Conservation (phyloP, 2,797 vertebrate genomes). For the Melopsittacus undulatus region DNA sequence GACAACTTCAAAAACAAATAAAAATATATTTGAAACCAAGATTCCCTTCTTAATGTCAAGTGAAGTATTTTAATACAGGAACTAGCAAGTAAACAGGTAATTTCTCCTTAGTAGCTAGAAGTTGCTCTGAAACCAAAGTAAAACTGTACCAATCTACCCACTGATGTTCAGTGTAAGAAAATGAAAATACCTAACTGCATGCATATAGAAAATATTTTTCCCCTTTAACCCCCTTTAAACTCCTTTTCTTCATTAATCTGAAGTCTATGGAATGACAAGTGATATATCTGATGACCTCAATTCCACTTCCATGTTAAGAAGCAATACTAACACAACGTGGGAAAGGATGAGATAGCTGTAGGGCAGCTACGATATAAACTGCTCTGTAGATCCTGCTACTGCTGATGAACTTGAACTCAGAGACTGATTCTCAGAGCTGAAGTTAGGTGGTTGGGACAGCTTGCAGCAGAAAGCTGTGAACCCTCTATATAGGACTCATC, state of each 20-base stretch:
- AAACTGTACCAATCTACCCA: not conserved
- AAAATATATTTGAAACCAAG: not conserved
- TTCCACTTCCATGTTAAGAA: not conserved
- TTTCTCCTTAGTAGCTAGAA: not conserved
- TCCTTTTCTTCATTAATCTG: not conserved
- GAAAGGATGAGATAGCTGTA: not conserved
- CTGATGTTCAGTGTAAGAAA: not conserved
- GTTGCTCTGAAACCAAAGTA: not conserved
- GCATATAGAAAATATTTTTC: not conserved
- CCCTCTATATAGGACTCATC: not conserved
- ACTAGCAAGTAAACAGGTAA: not conserved
- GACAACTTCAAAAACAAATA: not conserved
- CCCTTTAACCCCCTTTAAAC: not conserved
- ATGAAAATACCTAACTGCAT: not conserved
- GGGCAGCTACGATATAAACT: not conserved
- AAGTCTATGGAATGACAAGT: not conserved
- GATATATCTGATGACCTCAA: not conserved
- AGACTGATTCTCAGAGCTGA: not conserved
- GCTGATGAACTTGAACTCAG: not conserved
- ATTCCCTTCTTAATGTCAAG: not conserved
- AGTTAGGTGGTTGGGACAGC: fast-evolving
- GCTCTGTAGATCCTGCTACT: not conserved
- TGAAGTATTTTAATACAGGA: not conserved
- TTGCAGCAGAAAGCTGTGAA: not conserved
- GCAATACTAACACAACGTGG: not conserved